phyloP scores from a whole-genome alignment of 92 coral and sea anemone species.

The Virgularia gustaviana region DNA sequence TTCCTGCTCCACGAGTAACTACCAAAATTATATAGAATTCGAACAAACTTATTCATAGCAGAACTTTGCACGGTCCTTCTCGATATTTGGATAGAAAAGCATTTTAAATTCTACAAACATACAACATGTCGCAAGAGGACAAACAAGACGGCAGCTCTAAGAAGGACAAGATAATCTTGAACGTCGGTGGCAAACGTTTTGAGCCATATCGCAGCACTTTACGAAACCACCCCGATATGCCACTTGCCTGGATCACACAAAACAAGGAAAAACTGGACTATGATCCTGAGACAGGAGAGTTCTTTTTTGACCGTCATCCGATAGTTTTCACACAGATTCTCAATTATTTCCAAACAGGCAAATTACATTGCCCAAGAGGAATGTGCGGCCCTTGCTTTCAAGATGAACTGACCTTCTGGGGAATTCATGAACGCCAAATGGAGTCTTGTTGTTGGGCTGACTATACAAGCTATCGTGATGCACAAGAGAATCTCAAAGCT shows the following conservation, averaged over 20 bases:
- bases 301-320: slow-evolving; percentile 93
- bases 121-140: slow-evolving; percentile 13
- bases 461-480: slow-evolving; percentile 90
- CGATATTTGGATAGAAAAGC: neutral
- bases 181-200: slow-evolving; percentile 87
- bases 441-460: slow-evolving; percentile 95
- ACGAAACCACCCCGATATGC: slow-evolving; percentile 77
- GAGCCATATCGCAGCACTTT: slow-evolving; percentile 87
- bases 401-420: slow-evolving; percentile 94
- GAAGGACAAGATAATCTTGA: slow-evolving; percentile 28
- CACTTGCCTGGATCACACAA: slow-evolving; percentile 72
- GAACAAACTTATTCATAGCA: neutral
- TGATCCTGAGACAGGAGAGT: slow-evolving; percentile 85
- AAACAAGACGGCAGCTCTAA: neutral
- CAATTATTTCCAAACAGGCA: slow-evolving; percentile 94
- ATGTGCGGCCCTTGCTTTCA: slow-evolving; percentile 90
- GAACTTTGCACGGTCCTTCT: neutral
- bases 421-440: slow-evolving; percentile 94
- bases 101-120: no score
- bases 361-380: slow-evolving; percentile 84
- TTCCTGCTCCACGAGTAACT: no score
- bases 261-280: slow-evolving; percentile 79
- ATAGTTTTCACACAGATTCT: slow-evolving; percentile 88
- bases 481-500: slow-evolving; percentile 80
- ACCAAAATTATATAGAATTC: neutral